These are phyloP conservation scores for Okapia johnstoni DNA, from an alignment of 2,113 vertebrate species.

Conservation along the genomic window DNA sequence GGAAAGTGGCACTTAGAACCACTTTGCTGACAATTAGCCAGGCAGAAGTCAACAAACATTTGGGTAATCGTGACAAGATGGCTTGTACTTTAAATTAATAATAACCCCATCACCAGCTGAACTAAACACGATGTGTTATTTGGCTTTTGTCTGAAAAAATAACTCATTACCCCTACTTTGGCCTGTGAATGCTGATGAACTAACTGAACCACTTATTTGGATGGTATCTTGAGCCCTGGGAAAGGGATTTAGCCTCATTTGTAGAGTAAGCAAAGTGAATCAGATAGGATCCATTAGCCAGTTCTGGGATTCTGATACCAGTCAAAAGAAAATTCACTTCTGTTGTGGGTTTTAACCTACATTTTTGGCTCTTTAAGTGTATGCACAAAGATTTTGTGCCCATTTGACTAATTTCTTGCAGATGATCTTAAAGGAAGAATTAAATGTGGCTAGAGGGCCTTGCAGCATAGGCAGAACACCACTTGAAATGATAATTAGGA, in stretches of 20 bases:
- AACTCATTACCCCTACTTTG: not conserved
- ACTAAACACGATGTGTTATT: not conserved
- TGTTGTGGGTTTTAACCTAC: not conserved
- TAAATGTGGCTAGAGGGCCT: not conserved
- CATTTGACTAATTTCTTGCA: slow-evolving; percentile 50
- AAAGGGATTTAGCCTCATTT: not conserved
- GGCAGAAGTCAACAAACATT: slow-evolving; percentile 71
- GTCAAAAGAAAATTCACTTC: not conserved
- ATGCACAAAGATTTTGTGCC: not conserved
- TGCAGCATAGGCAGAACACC: not conserved
- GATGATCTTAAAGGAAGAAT: slow-evolving; percentile 28
- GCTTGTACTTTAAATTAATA: slow-evolving; percentile 51
- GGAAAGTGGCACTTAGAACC: slow-evolving; percentile 67
- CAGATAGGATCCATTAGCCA: not conserved
- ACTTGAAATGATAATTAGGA: slow-evolving; percentile 32
- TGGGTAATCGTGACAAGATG: slow-evolving; percentile 45
- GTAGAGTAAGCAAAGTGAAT: not conserved
- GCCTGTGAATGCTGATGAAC: not conserved
- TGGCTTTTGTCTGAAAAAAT: slow-evolving; percentile 7
- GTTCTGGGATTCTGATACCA: not conserved
- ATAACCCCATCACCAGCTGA: slow-evolving; percentile 2
- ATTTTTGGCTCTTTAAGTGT: not conserved
- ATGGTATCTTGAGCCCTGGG: not conserved
- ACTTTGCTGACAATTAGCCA: slow-evolving; percentile 69
- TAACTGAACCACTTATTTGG: not conserved